Percentiles rank a stretch among this genome's conserved stretches.
These are phyloP conservation scores for Pseudochaenichthys georgianus DNA, from an alignment of 2,797 vertebrate species.

Conservation along the genomic window DNA sequence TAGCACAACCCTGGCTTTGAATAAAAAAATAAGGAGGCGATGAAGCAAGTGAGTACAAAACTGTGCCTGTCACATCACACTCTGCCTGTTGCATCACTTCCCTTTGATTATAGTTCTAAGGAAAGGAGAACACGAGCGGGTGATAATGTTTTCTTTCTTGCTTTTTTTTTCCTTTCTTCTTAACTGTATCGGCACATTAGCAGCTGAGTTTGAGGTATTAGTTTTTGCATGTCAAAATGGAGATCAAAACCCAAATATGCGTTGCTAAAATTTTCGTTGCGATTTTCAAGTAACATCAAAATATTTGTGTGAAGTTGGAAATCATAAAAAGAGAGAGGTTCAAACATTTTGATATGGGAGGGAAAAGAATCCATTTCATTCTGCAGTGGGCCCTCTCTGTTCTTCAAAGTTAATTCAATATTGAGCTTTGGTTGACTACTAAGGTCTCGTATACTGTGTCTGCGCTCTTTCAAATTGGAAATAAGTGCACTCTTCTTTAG, in stretches of 20 bases:
- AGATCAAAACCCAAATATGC: constrained; percentile 94
- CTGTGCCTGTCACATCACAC: constrained; percentile 77
- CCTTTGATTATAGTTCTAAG: constrained; percentile 76
- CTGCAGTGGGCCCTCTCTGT: constrained; percentile 66
- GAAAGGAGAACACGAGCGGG: constrained; percentile 76
- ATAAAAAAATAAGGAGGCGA: constrained; percentile 84
- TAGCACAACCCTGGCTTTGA: constrained; percentile 75
- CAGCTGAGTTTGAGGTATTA: constrained; percentile 98
- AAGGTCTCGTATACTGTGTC: constrained; percentile 83
- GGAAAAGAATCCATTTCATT: constrained; percentile 80
- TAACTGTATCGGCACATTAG: constrained; percentile 85
- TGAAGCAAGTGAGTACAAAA: constrained; percentile 83
- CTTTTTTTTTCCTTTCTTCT: constrained; percentile 29
- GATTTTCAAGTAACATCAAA: constrained; percentile 80
- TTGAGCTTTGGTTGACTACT: constrained; percentile 96
- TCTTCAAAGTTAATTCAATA: constrained; percentile 78
- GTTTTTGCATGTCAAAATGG: constrained; percentile 96
- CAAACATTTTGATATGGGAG: constrained; percentile 86
- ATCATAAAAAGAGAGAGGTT: constrained; percentile 86
- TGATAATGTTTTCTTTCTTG: constrained; percentile 42
- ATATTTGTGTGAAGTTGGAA: constrained; percentile 71
- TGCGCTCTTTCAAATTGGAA: constrained; percentile 84
- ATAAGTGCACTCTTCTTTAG: constrained; percentile 94
- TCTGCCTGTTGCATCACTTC: constrained; percentile 71
- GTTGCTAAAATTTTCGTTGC: constrained; percentile 78